Evolutionary conservation across 2,888 invertebrate species (phyloP), one percentile per base, ranked within the genome.

Genomic region (Megaustenia siamemsis): DNA sequence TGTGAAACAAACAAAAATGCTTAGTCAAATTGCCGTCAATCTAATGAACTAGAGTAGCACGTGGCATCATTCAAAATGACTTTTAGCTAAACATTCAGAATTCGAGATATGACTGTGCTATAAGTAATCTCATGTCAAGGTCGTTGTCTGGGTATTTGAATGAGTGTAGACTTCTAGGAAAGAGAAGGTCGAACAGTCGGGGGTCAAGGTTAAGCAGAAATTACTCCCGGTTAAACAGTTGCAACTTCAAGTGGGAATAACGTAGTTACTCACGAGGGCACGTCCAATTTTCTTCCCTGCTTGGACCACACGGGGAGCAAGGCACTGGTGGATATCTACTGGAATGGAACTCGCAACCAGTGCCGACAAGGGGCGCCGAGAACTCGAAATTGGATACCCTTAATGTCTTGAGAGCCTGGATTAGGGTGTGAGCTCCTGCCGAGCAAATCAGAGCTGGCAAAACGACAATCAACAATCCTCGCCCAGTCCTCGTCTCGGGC

Each of bases 331-430:
- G 24, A 45, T 53, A n/a, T 49, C 15, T 12, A 32, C 24, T 24
- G 53, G 69, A 80, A 80, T 80, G 80, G 69, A 53, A 69, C 80
- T 28, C n/a, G 71, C 53, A 80, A 68, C 40, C 80, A 80, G 80
- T n/a, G 69, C 69, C 80, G 80, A 69, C 80, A 53, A 28, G 40
- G 80, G 80, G 80, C 68, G 80, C 80, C 80, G 68, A 45, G 53
- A 63, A n/a, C 75, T 66, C 4, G 82, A 63, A 82, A 82, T 63
- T 63, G 45, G 82, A 82, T 82, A 82, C 28, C 66, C 82, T 82
- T 82, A 69, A 82, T 75, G 82, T 82, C 82, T 69, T 45, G 82
- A 80, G 56, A 68, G 63, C 32, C 8, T 35, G 32, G 69, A 28
- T 69, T 80, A 24, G 53, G 80, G 80, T 80, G 80, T 80, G 80